Percentiles rank a stretch among this genome's conserved stretches.
Evolutionary conservation across 64 coral and sea anemone species (phyloP).

Genomic region (Exaiptasia diaphana): DNA sequence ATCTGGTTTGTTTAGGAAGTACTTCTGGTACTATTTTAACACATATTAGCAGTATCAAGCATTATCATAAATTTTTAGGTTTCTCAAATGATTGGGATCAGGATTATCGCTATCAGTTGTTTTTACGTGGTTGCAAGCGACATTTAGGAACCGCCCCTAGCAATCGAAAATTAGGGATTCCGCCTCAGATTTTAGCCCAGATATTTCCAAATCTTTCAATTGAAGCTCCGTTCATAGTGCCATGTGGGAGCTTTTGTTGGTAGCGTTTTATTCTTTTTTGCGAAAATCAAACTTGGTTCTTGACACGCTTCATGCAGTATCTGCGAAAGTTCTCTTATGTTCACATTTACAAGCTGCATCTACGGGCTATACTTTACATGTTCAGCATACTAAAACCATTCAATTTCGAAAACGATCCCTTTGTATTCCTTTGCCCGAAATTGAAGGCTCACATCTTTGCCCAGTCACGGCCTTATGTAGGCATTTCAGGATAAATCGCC

Average conservation of each 20-base stretch:
- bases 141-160: background rate
- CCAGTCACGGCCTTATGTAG: too few relatives aligned
- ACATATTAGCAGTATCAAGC: slow-evolving; percentile 22
- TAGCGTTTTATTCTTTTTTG: slow-evolving; percentile 18
- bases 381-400: too few relatives aligned
- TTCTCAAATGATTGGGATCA: slow-evolving; percentile 3
- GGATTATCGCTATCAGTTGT: slow-evolving; percentile 7
- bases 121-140: background rate
- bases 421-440: too few relatives aligned
- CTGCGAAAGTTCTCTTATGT: slow-evolving; percentile 10
- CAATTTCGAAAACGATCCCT: too few relatives aligned
- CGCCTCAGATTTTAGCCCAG: slow-evolving; percentile 7
- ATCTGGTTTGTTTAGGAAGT: background rate
- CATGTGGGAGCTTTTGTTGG: slow-evolving; percentile 12
- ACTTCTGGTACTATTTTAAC: background rate
- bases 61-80: background rate
- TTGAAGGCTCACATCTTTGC: too few relatives aligned
- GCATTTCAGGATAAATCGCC: too few relatives aligned
- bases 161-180: slow-evolving; percentile 8
- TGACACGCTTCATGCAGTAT: background rate
- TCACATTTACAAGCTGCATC: too few relatives aligned
- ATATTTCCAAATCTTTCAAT: background rate
- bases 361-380: too few relatives aligned
- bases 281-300: slow-evolving; percentile 25
- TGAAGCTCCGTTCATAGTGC: background rate